phyloP scores from a whole-genome alignment of 1,140 invertebrate species.

The Aradophagus sp. region DNA sequence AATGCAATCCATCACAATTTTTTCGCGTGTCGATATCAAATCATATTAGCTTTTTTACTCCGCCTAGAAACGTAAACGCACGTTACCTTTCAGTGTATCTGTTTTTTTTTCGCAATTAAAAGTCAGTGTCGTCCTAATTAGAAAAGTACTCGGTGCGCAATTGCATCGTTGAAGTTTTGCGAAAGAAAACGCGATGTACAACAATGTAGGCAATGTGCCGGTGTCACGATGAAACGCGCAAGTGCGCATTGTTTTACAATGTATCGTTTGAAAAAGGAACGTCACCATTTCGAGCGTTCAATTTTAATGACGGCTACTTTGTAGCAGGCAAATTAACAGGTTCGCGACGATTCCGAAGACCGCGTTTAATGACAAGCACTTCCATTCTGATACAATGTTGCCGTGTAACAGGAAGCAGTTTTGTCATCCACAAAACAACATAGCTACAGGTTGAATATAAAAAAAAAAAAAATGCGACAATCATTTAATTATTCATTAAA shows the following conservation, averaged over 20 bases:
- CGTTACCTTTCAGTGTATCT: no score
- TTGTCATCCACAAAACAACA: background rate
- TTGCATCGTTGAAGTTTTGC: background rate
- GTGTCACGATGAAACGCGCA: slow-evolving; percentile 16
- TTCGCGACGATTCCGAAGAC: slow-evolving; percentile 5
- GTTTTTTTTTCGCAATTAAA: no score
- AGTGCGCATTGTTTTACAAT: slow-evolving; percentile 1
- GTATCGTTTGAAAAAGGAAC: slow-evolving; percentile 11
- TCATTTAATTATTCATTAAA: no score
- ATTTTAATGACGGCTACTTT: slow-evolving; percentile 27
- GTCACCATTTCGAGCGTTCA: slow-evolving; percentile 23
- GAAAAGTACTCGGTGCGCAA: no score
- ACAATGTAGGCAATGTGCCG: background rate
- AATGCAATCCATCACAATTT: no score
- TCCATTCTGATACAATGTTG: slow-evolving; percentile 14
- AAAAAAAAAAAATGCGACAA: no score
- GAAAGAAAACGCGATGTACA: slow-evolving; percentile 2
- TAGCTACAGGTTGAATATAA: no score
- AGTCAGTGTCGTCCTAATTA: no score
- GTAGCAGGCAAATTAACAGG: slow-evolving; percentile 19
- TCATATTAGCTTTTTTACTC: no score
- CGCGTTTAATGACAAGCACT: slow-evolving; percentile 23
- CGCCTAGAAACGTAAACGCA: no score
- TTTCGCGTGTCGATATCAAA: no score
- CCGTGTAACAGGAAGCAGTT: slow-evolving; percentile 2